Evolutionary conservation across 2,113 vertebrate genomes (phyloP).

Genomic region (Ophthalmotilapia sp.): DNA sequence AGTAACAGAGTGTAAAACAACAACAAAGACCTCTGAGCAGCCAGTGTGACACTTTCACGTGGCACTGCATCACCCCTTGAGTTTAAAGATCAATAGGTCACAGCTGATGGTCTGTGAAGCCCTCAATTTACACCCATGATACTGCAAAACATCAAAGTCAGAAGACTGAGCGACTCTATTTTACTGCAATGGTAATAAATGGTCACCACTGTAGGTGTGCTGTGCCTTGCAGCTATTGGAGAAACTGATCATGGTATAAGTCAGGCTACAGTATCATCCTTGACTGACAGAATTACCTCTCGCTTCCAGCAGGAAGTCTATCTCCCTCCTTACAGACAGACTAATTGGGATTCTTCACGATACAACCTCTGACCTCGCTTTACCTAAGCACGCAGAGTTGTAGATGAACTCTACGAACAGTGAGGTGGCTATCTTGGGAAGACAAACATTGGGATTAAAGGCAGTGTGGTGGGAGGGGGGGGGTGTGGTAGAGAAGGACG

Average conservation of each 20-base stretch:
- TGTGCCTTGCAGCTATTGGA: neutral
- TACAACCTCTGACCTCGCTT: neutral
- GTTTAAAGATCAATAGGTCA: constrained; percentile 28
- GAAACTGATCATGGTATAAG: neutral
- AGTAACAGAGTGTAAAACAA: neutral
- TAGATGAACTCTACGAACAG: neutral
- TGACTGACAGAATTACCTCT: neutral
- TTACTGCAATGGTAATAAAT: neutral
- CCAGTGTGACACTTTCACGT: neutral
- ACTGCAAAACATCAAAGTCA: neutral
- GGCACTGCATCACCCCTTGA: neutral
- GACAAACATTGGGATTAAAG: constrained; percentile 72
- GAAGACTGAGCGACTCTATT: neutral
- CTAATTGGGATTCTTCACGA: constrained; percentile 20
- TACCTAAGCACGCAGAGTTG: neutral
- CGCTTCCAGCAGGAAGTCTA: neutral
- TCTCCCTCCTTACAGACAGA: neutral
- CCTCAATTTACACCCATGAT: constrained; percentile 19
- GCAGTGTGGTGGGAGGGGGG: neutral
- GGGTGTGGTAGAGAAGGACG: constrained; percentile 12
- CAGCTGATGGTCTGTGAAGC: constrained; percentile 30
- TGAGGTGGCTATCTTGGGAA: constrained; percentile 42
- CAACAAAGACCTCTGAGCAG: neutral
- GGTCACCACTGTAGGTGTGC: neutral
- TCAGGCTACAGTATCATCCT: neutral